Base-by-base conservation (phyloP, 2,797 vertebrate genomes). In the Lophius americanus region DNA sequence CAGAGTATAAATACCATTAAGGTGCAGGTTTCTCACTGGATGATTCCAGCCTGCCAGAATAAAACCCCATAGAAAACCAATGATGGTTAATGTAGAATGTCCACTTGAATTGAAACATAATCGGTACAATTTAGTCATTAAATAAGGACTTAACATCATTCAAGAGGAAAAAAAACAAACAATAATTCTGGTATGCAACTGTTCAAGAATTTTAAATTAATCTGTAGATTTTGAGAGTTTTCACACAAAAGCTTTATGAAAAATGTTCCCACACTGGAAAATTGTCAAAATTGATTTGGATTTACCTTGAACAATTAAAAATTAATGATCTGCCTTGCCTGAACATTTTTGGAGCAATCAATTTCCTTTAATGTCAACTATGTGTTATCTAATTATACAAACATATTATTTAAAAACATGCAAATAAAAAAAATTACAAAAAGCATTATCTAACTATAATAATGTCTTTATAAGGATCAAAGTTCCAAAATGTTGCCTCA, bases 1-100 rank as follows among this genome's bases (percentile, higher is more conserved):
- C 61, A 62, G 60, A 56, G 44, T 37, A 44, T 60, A 58, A 65
- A 51, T 62, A 60, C 53, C 48, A 14, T 50, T 36, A 47, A 23
- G 51, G 2, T n/a, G 43, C 8, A 60, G 54, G 44, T 59, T 33
- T 59, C 44, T 62, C 32, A 32, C 14, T 33, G 35, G 37, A 38
- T 55, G 51, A 42, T 33, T 36, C 13, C n/a, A 33, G 8, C 9
- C 14, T 35, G 54, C 9, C 46, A 32, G n/a, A 43, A 51, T 50
- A 33, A 12, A 49, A 51, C 6, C 46, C 23, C 13, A 0, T 3
- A n/a, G 12, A 37, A 59, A 51, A 43, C 41, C 23, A 23, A 23
- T 23, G 23, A 23, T 23, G 23, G 23, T 23, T 23, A 23, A 23
- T 23, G 23, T 1, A 23, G 23, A 23, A 23, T 23, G 23, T 23